phyloP scores from a whole-genome alignment of 2,797 vertebrate species.

The Ceryle rudis region DNA sequence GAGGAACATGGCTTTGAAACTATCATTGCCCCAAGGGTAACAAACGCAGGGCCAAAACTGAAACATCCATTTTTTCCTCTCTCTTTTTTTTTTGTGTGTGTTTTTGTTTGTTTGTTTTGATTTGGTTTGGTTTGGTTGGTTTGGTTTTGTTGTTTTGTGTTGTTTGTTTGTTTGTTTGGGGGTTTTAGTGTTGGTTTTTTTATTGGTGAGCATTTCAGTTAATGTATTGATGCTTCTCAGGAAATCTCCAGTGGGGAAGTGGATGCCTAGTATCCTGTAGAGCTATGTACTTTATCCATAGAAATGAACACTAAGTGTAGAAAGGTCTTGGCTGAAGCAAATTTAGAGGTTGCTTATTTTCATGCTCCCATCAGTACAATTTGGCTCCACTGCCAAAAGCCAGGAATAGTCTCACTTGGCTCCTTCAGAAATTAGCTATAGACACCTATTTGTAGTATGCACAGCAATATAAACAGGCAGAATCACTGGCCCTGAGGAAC shows the following conservation, averaged over 20 bases:
- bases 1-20: background rate
- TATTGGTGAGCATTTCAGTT: background rate
- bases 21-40: background rate
- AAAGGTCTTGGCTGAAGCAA: background rate
- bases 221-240: background rate
- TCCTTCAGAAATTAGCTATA: slow-evolving; percentile 5
- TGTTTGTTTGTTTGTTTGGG: no score
- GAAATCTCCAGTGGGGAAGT: background rate
- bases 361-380: background rate
- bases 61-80: background rate
- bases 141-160: no score
- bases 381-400: background rate
- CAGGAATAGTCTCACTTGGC: background rate
- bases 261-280: background rate
- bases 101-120: no score
- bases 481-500: background rate
- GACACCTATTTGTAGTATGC: background rate
- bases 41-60: background rate
- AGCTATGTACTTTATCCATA: background rate
- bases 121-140: no score
- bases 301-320: background rate
- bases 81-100: no score
- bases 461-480: background rate
- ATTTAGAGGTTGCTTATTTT: background rate
- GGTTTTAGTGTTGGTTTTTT: background rate